Evolutionary conservation across 2,888 invertebrate genomes (phyloP), one percentile per base, ranked within the genome.

Genomic region (Anodontia alba): DNA sequence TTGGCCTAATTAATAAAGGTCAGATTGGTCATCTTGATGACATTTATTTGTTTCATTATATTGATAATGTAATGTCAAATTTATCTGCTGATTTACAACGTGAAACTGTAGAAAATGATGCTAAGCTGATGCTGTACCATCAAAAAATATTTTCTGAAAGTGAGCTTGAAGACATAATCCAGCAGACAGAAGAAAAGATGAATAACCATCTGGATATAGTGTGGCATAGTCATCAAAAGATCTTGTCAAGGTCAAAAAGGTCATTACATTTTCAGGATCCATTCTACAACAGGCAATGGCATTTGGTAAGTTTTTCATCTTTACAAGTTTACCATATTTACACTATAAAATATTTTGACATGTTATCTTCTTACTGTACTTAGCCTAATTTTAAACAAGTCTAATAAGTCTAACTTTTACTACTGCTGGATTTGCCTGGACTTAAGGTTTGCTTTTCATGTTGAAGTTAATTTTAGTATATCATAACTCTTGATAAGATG

Each of bases 211-310:
- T 71, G 1, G 77, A 84, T 51, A 89, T 93, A 17, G 79, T 88
- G 8, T 92, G 90, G 91, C 92, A 88, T 79, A 89, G 87, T 68
- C 89, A 89, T 76, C 89, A 93, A 62, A 83, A 82, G n/a, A 86
- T 91, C 7, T 79, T 89, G 29, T 82, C 80, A 15, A 81, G 91
- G 62, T 81, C 80, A 33, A 91, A 89, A 77, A 86, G 90, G 26
- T 77, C 67, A 62, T 3, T 73, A 7, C 54, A 76, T 0, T 93
- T 94, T 74, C 79, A 87, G 38, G 94, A 94, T 84, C 92, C 92
- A 8, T 84, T 73, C 26, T 94, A 90, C 78, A 77, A 73, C 1
- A 74, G 88, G 36, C 94, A 94, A 78, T 94, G 94, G 94, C 94
- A 94, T 83, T 85, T 94, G 90, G 93, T 93, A 79, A 88, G 90